Base-by-base conservation (phyloP, 2,797 vertebrate genomes). In the Antennarius maculatus region DNA sequence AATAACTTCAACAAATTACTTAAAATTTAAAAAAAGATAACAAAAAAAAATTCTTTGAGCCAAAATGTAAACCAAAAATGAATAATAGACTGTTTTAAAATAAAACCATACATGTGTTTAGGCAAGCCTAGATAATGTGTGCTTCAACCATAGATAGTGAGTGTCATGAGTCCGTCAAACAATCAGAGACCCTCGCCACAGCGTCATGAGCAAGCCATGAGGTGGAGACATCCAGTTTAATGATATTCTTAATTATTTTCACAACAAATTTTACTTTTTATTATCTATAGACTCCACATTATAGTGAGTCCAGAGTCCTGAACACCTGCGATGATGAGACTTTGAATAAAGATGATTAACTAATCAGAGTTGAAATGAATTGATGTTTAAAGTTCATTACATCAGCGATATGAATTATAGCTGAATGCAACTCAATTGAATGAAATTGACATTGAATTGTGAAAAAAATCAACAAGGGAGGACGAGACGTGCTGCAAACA, bases 401-500 rank as follows among this genome's bases (percentile, higher is more conserved):
- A 66, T 10, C 72, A 41, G 56, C 59, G 4, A 75, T 78, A 71
- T 52, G 54, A 73, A 69, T 45, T 62, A 34, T 50, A 31, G 39
- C 18, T 65, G 52, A 80, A 66, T 12, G 75, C 27, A 65, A 53
- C 64, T 15, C 16, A 61, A 48, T 18, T 51, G 48, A 75, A 65
- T 42, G 51, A 39, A 74, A 71, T 6, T 63, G 53, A 71, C 71
- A 76, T 73, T 81, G 59, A 82, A 61, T 49, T 63, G 65, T 54
- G 56, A 42, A 54, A 64, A 18, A 56, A 66, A 52, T 29, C 9
- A 34, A 23, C 23, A 72, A 14, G 5, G 54, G 51, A 61, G 50
- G 61, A 53, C 3, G 2, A 54, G 52, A 60, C 56, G 50, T 71
- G 69, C 72, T 31, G 27, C 61, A 81, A 72, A 82, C 76, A 81